These are phyloP conservation scores for Augiades crinisus DNA, from an alignment of 2,888 invertebrate genomes.

Conservation along the genomic window DNA sequence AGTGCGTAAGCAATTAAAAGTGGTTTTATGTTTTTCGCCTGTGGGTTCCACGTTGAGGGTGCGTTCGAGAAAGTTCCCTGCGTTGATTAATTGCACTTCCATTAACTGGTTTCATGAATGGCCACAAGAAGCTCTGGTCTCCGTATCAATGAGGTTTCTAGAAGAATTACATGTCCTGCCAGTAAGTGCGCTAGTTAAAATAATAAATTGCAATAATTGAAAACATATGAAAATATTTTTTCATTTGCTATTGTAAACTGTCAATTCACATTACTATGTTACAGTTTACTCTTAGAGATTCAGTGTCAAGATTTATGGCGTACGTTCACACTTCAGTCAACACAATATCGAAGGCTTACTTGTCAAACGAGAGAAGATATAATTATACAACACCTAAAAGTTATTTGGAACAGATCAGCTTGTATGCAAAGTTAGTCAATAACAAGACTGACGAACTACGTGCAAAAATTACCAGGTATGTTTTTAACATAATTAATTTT, in stretches of 20 bases:
- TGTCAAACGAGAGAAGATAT: constrained; percentile 94
- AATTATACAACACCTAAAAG: constrained; percentile 99
- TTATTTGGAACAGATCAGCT: constrained; percentile 96
- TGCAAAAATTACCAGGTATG: constrained; percentile 87
- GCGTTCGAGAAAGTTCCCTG: constrained; percentile 96
- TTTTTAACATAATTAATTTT: not conserved
- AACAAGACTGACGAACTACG: constrained; percentile 93
- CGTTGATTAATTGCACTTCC: constrained; percentile 96
- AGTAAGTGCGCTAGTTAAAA: constrained; percentile 70
- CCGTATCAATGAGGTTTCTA: constrained; percentile 94
- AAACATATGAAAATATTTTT: too few species aligned
- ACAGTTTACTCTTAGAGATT: constrained; percentile 87
- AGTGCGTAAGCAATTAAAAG: constrained; percentile 93
- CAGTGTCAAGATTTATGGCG: constrained; percentile 96
- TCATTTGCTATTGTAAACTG: not conserved
- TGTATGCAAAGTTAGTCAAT: constrained; percentile 93
- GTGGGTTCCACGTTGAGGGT: constrained; percentile 96
- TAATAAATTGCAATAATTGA: too few species aligned
- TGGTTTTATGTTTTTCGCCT: constrained; percentile 98
- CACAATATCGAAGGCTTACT: constrained; percentile 91
- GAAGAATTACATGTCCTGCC: constrained; percentile 90
- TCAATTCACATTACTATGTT: constrained; percentile 33
- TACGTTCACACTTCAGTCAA: constrained; percentile 97
- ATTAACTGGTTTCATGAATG: constrained; percentile 99
- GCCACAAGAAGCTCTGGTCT: constrained; percentile 98